These are phyloP conservation scores for Oryzias melastigma DNA, from an alignment of 2,113 vertebrate genomes.

Conservation along the genomic window DNA sequence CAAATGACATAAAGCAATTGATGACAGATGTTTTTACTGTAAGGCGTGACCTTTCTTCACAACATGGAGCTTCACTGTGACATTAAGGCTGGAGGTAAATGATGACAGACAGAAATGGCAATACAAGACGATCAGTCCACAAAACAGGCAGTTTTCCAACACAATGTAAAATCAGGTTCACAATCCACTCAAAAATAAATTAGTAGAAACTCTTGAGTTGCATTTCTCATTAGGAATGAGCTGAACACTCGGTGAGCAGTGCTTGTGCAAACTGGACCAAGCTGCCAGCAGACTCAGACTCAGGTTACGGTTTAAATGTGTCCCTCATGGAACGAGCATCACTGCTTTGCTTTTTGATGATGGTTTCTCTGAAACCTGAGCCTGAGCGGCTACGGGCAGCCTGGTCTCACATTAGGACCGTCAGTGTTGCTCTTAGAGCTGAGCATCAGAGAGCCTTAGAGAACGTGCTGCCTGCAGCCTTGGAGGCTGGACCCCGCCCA, in stretches of 20 bases:
- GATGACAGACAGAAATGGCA: slow-evolving; percentile 63
- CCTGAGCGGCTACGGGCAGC: slow-evolving; percentile 32
- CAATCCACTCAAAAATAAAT: slow-evolving; percentile 52
- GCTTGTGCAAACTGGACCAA: slow-evolving; percentile 38
- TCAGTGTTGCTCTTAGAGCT: slow-evolving; percentile 29
- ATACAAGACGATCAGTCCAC: slow-evolving; percentile 59
- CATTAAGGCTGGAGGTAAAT: slow-evolving; percentile 61
- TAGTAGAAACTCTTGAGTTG: slow-evolving; percentile 47
- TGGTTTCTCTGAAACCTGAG: slow-evolving; percentile 1
- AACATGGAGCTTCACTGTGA: slow-evolving; percentile 57
- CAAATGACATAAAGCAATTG: slow-evolving; percentile 55
- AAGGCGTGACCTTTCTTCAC: slow-evolving; percentile 67
- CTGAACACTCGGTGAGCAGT: slow-evolving; percentile 37
- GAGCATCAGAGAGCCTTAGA: slow-evolving; percentile 65
- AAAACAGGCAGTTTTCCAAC: slow-evolving; percentile 55
- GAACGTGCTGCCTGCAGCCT: slow-evolving; percentile 72
- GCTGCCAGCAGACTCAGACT: slow-evolving; percentile 36
- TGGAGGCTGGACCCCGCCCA: slow-evolving; percentile 83
- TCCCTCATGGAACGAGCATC: neutral
- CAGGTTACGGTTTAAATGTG: slow-evolving; percentile 7
- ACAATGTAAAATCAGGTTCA: slow-evolving; percentile 54
- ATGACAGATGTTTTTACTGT: slow-evolving; percentile 54
- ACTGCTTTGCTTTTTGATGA: neutral
- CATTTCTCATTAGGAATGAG: slow-evolving; percentile 42
- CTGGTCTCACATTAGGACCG: slow-evolving; percentile 41